Evolutionary conservation across 2,888 invertebrate species (phyloP), one percentile per base, ranked within the genome.

Genomic region (Dexiosoma caninum): DNA sequence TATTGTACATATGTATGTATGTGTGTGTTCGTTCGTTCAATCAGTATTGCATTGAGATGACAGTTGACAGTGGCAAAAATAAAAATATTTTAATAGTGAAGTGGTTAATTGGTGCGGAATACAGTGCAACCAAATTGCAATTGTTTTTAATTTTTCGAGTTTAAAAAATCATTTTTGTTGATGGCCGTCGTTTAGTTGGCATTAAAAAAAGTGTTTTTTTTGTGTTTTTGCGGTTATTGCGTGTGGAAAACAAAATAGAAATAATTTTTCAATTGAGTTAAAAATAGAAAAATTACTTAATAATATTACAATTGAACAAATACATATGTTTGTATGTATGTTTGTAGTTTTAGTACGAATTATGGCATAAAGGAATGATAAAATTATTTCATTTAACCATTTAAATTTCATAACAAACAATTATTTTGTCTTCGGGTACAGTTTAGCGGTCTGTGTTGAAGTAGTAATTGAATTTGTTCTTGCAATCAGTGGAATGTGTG

Each of bases 211-310:
- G 10, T 74, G 35, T 44, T 40, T 9, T 72, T 74, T 51, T 74
- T 27, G 62, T 67, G 16, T 12, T 53, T 53, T 60, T 55, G 59
- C 55, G 62, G 62, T 16, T 42, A 70, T 72, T 64, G 81, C 74
- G 71, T 78, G 66, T 75, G 78, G 67, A 75, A 60, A 75, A 66
- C 66, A 78, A 53, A 78, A 62, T 3, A 62, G 67, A 60, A 70
- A 57, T 21, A 10, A 21, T 40, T 46, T 44, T 70, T 77, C 9
- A 55, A 77, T 37, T 60, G 30, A 67, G 9, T 67, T 67, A 59
- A 81, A 70, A 70, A 78, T 75, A 37, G 70, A 55, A 66, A 37
- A 51, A 62, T 60, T 67, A 62, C 66, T 82, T 55, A 55, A 46
- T 5, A 57, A 35, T 51, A 49, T 57, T 14, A 37, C 30, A 60